Evolutionary conservation across 2,888 invertebrate genomes (phyloP).

Genomic region (Eristalis intricaria): DNA sequence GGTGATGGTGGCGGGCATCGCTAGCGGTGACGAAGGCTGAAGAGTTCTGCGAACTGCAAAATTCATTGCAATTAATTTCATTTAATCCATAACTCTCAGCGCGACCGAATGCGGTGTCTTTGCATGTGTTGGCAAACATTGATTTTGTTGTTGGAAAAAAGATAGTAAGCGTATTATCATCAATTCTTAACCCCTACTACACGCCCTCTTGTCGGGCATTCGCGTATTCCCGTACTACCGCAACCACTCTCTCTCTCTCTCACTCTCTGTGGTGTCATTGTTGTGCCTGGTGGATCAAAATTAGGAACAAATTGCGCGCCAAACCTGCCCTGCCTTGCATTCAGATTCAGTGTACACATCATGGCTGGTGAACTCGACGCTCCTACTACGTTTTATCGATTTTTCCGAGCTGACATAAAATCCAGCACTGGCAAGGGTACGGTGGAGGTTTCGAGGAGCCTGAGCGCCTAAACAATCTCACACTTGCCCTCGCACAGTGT

Average conservation of each 20-base stretch:
- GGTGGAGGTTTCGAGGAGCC: neutral
- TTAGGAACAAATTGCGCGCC: conserved; percentile 72
- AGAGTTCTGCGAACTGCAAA: conserved; percentile 39
- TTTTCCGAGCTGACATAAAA: conserved; percentile 63
- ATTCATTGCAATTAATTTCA: conserved; percentile 65
- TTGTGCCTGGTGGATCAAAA: conserved; percentile 27
- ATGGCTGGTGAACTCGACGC: conserved; percentile 53
- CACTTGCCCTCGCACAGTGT: conserved; percentile 33
- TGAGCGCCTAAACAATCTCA: conserved; percentile 49
- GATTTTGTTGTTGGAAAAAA: conserved; percentile 6
- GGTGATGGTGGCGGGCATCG: neutral
- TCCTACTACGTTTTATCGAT: conserved; percentile 69
- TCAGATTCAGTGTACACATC: conserved; percentile 70
- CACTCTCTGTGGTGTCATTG: conserved; percentile 9
- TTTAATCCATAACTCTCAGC: conserved; percentile 56
- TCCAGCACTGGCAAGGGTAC: conserved; percentile 26
- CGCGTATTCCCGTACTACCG: conserved; percentile 19
- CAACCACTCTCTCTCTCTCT: neutral
- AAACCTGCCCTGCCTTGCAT: conserved; percentile 72
- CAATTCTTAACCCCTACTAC: neutral
- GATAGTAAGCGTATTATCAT: conserved; percentile 38
- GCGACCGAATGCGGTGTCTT: conserved; percentile 22
- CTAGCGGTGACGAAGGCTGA: neutral
- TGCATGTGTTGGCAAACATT: conserved; percentile 31
- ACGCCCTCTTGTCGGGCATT: conserved; percentile 8